Base-by-base conservation (phyloP, 1,140 invertebrate species). In the Drosophila sechellia region DNA sequence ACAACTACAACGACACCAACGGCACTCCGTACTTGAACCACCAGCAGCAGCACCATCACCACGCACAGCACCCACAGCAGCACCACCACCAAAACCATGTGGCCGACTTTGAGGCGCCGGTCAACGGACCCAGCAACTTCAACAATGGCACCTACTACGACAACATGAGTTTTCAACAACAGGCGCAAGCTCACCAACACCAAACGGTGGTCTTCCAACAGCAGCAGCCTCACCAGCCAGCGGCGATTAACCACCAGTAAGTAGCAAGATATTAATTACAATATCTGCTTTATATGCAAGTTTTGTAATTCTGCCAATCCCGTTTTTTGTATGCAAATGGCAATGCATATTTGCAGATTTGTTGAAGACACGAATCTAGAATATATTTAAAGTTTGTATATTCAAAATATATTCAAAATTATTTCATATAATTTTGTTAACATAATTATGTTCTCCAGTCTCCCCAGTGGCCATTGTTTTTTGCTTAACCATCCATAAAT, bases 71-170 rank as follows among this genome's bases (percentile, higher is more conserved):
- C 10, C 5, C 79, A 77, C 77, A 91, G 40, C 83, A 79, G 77
- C 89, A 27, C 0, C 48, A 50, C 6, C 45, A 46, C 20, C 81
- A 87, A 37, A 78, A 90, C 65, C 79, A 73, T 13, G 84, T 87
- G 61, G 75, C 83, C 45, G 89, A 92, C 20, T 90, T 86, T 48
- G 84, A 89, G 4, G 65, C 70, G 57, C 77, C 85, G 55, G 73
- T 89, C 15, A 85, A 83, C 46, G 80, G 68, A 3, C 68, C 79
- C 3, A 50, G 53, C 50, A 86, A 81, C 60, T 92, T 90, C 31
- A 91, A 92, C 48, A 90, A 74, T n/a, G 71, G 77, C 25, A 60
- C 79, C 27, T 92, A 92, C 42, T 91, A 91, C 56, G 90, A 92
- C 22, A 90, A 91, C 34, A 81, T 92, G 71, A 90, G 64, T 77